Conservation (phyloP, 35 echinoderm and acorn worm genomes). For the Lytechinus variegatus region DNA sequence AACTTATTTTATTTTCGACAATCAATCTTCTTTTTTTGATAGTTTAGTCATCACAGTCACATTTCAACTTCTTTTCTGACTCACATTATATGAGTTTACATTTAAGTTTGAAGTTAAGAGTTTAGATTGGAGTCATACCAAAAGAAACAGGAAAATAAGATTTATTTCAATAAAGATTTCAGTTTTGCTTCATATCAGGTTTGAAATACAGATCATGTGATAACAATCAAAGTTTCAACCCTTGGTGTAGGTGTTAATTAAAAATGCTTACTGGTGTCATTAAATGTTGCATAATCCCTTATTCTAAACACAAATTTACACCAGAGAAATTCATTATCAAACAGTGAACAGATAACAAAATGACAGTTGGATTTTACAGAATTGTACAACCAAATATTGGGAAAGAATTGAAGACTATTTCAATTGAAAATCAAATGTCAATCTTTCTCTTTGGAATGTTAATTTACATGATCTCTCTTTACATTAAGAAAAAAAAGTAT, state of each 20-base stretch:
- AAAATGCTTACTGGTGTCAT: background rate
- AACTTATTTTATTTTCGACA: no score
- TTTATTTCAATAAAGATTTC: background rate
- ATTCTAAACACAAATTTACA: background rate
- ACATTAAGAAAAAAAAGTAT: background rate
- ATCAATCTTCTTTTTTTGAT: no score
- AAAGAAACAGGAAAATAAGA: background rate
- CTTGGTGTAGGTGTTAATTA: background rate
- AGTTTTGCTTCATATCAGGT: background rate
- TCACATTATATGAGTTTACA: no score
- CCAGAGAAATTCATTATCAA: background rate
- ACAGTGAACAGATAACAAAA: background rate
- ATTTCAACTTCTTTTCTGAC: no score
- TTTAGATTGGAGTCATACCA: no score
- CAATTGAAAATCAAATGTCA: background rate
- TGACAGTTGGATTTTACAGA: background rate
- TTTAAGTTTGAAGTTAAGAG: no score
- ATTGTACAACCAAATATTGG: background rate
- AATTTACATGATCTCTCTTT: background rate
- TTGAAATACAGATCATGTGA: background rate
- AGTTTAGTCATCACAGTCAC: no score
- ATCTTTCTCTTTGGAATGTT: background rate
- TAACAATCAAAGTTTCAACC: background rate
- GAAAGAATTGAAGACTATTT: background rate
- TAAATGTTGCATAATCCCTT: background rate